phyloP scores from a whole-genome alignment of 2,888 invertebrate genomes.

The Pecten maximus region DNA sequence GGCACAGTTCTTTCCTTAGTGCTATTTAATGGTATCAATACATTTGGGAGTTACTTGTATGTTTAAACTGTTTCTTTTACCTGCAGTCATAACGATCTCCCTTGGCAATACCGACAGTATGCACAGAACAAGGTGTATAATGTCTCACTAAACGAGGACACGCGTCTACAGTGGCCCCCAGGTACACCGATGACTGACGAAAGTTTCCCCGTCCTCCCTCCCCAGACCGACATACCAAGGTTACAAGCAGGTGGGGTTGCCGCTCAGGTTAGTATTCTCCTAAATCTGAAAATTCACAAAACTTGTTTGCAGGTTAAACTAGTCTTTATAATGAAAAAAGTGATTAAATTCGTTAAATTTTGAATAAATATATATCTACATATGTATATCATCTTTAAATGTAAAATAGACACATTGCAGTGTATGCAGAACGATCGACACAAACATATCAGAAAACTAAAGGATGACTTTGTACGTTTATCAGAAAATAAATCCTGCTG shows the following conservation, averaged over 20 bases:
- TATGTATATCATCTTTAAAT: neutral
- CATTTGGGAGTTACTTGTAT: neutral
- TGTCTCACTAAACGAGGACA: constrained; percentile 86
- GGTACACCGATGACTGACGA: neutral
- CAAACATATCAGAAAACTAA: too few relatives aligned
- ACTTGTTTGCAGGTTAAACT: too few relatives aligned
- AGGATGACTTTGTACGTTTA: too few relatives aligned
- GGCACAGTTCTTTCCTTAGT: too few relatives aligned
- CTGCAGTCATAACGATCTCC: constrained; percentile 75
- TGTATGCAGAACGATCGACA: too few relatives aligned
- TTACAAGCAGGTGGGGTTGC: constrained; percentile 91
- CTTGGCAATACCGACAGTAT: constrained; percentile 59
- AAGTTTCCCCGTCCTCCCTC: neutral
- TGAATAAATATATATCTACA: too few relatives aligned
- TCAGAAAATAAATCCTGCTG: too few relatives aligned
- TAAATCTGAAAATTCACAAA: neutral
- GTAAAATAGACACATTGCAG: neutral
- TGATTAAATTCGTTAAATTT: too few relatives aligned
- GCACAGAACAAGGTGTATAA: constrained; percentile 63
- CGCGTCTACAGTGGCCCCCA: constrained; percentile 80
- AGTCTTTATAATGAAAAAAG: too few relatives aligned
- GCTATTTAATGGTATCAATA: too few relatives aligned
- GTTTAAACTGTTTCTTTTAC: constrained; percentile 41
- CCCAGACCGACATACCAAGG: constrained; percentile 93
- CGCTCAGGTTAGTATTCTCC: constrained; percentile 86